Evolutionary conservation across 1,140 invertebrate genomes (phyloP).

Genomic region (Drosophila pallidifrons): DNA sequence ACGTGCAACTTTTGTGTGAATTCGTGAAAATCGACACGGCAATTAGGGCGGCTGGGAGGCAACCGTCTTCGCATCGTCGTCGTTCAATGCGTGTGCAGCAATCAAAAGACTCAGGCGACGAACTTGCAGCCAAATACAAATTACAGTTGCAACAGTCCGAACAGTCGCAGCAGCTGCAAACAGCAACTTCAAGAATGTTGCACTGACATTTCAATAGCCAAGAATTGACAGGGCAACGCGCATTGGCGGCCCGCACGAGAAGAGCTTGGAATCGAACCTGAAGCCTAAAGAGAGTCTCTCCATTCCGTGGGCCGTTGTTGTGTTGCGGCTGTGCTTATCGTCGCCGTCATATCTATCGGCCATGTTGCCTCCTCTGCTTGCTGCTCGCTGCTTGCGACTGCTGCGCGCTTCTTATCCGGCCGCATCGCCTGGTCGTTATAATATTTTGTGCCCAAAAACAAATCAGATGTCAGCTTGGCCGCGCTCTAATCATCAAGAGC

Average conservation of each 20-base stretch:
- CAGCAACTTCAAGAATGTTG: slow-evolving; percentile 27
- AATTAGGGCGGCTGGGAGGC: slow-evolving; percentile 65
- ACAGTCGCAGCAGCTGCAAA: background rate
- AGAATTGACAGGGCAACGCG: slow-evolving; percentile 85
- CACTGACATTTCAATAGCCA: slow-evolving; percentile 85
- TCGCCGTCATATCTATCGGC: slow-evolving; percentile 61
- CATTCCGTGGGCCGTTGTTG: background rate
- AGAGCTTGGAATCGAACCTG: slow-evolving; percentile 19
- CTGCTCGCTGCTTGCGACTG: background rate
- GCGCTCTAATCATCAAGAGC: slow-evolving; percentile 63
- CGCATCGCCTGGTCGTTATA: slow-evolving; percentile 81
- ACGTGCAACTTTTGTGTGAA: slow-evolving; percentile 71
- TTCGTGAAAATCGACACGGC: slow-evolving; percentile 82
- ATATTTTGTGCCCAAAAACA: slow-evolving; percentile 82
- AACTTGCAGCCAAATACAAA: slow-evolving; percentile 61
- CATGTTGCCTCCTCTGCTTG: slow-evolving; percentile 23
- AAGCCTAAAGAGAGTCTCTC: background rate
- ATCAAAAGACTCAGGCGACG: slow-evolving; percentile 82
- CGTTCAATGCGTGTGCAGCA: slow-evolving; percentile 37
- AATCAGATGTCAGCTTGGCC: slow-evolving; percentile 80
- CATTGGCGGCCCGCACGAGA: slow-evolving; percentile 53
- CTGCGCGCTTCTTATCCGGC: slow-evolving; percentile 32
- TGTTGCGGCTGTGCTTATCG: slow-evolving; percentile 43
- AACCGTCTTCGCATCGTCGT: background rate
- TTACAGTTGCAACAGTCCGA: slow-evolving; percentile 36